Conservation (phyloP, 2,888 invertebrate genomes). For the Ophion obscuratus region DNA sequence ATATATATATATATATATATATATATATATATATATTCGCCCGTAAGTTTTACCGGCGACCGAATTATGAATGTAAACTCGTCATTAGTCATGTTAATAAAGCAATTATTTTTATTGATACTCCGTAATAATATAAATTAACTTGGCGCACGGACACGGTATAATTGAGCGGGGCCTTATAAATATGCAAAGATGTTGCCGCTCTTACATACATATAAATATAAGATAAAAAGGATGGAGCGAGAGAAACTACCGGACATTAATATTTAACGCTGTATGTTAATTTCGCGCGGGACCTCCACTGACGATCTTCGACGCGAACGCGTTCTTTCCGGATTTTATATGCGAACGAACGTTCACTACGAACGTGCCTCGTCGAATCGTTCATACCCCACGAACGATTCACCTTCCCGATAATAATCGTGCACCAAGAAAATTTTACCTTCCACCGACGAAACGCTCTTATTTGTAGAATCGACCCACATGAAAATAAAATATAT, state of each 20-base stretch:
- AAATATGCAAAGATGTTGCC: constrained; percentile 71
- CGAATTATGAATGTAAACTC: constrained; percentile 74
- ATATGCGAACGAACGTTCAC: not conserved
- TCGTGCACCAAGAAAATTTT: no score
- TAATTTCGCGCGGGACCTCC: constrained; percentile 32
- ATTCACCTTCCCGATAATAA: no score
- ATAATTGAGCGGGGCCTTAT: constrained; percentile 74
- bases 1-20: constrained; percentile 12
- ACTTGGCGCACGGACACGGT: constrained; percentile 52
- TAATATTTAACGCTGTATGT: constrained; percentile 54
- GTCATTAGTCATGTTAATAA: constrained; percentile 75
- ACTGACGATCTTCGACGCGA: constrained; percentile 19
- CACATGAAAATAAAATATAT: no score
- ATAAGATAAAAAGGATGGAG: constrained; percentile 11
- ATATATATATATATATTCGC: constrained; percentile 21
- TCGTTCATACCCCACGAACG: no score
- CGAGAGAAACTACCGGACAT: constrained; percentile 30
- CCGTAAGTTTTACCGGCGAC: constrained; percentile 66
- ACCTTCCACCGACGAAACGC: no score
- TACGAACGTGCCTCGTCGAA: no score
- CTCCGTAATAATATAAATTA: constrained; percentile 75
- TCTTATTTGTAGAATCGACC: no score
- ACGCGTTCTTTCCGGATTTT: not conserved
- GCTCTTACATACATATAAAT: not conserved
- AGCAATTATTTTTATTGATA: constrained; percentile 78